A percentile compares a stretch with the other conserved stretches of the same genome.
Evolutionary conservation across 1,140 invertebrate species (phyloP).

Genomic region (Drosophila funebris): DNA sequence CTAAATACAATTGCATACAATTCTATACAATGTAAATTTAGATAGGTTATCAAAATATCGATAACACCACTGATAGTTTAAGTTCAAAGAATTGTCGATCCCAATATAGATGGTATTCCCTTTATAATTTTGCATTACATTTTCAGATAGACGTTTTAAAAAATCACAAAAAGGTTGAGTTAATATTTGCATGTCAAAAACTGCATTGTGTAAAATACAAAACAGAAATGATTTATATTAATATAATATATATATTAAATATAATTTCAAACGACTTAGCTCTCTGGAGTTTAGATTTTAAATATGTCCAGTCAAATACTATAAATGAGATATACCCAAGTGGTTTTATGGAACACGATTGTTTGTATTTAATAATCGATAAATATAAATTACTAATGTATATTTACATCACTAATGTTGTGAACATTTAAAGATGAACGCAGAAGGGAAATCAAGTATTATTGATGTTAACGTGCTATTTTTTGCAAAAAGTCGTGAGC

Average conservation of each 20-base stretch:
- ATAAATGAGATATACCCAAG: too few relatives aligned
- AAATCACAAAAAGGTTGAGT: too few relatives aligned
- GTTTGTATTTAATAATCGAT: neutral
- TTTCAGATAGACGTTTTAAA: too few relatives aligned
- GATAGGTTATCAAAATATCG: neutral
- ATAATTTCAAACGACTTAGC: too few relatives aligned
- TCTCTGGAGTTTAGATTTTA: too few relatives aligned
- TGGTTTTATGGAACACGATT: neutral
- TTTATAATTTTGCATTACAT: neutral
- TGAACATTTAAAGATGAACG: slow-evolving; percentile 29
- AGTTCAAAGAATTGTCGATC: neutral
- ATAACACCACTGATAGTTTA: neutral
- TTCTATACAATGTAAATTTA: neutral
- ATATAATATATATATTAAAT: too few relatives aligned
- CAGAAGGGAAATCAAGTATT: neutral
- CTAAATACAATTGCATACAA: neutral
- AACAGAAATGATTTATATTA: too few relatives aligned
- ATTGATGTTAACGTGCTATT: slow-evolving; percentile 90
- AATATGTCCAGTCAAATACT: too few relatives aligned
- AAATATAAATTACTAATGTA: neutral
- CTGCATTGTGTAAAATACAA: too few relatives aligned
- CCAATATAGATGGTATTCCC: neutral
- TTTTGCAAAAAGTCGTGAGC: slow-evolving; percentile 94
- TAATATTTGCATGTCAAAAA: too few relatives aligned
- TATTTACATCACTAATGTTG: neutral